Percentiles rank a stretch among this genome's conserved stretches.
Evolutionary conservation across 2,797 vertebrate species (phyloP).

Genomic region (Xerus rutilus): DNA sequence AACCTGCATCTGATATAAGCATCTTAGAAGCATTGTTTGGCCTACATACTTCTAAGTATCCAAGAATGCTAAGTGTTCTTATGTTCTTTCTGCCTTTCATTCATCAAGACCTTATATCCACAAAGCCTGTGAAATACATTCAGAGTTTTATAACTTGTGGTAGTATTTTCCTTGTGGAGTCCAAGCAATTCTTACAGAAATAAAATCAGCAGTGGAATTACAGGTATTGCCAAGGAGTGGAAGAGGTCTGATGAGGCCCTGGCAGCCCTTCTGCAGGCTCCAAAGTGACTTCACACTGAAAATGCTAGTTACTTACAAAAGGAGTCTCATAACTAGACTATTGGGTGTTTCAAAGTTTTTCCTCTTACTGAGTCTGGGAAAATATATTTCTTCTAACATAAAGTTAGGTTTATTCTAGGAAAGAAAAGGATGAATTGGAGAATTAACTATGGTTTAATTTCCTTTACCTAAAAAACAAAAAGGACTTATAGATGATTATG

Average conservation of each 20-base stretch:
- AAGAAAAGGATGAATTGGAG: neutral
- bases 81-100: neutral
- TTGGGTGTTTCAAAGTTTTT: neutral
- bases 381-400: neutral
- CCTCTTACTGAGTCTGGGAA: neutral
- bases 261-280: neutral
- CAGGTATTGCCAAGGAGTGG: neutral
- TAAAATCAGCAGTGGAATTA: neutral
- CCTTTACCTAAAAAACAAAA: slow-evolving; percentile 42
- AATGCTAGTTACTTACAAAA: neutral
- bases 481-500: neutral
- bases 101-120: neutral
- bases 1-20: neutral
- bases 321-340: neutral
- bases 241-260: neutral
- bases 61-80: neutral
- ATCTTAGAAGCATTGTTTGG: neutral
- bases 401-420: neutral
- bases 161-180: neutral
- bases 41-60: neutral
- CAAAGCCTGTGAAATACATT: neutral
- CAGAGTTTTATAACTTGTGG: neutral
- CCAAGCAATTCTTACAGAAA: neutral
- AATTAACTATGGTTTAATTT: slow-evolving; percentile 3
- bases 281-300: neutral